A percentile compares a stretch with the other conserved stretches of the same genome.
Evolutionary conservation across 2,888 invertebrate genomes (phyloP).

Genomic region (Aspidiotus rigidus): DNA sequence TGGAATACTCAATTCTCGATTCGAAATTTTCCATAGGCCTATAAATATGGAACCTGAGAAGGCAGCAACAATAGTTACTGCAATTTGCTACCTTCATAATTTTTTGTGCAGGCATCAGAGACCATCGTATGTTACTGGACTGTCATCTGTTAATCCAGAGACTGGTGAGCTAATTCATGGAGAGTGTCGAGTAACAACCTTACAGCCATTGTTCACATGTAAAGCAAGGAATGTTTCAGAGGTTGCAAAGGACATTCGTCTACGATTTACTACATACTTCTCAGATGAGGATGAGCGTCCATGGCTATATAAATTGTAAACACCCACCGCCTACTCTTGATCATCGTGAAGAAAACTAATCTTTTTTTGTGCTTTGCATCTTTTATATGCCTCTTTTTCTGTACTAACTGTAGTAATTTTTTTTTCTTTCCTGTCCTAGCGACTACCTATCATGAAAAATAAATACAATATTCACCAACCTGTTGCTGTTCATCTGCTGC

Average conservation of each 20-base stretch:
- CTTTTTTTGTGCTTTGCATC: too few species aligned
- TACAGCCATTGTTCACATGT: not conserved
- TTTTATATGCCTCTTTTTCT: not conserved
- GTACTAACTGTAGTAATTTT: not conserved
- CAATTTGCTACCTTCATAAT: not conserved
- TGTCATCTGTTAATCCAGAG: not conserved
- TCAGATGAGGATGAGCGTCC: too few species aligned
- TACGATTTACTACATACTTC: too few species aligned
- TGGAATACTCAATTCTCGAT: slow-evolving; percentile 4
- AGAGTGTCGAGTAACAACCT: not conserved
- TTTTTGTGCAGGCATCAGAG: not conserved
- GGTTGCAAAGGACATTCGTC: too few species aligned
- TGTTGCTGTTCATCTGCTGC: too few species aligned
- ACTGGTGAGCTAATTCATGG: not conserved
- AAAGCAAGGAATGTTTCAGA: too few species aligned
- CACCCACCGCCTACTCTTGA: too few species aligned
- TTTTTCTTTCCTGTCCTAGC: not conserved
- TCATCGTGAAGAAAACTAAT: too few species aligned
- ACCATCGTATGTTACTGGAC: not conserved
- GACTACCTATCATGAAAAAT: too few species aligned
- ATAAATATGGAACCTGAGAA: not conserved
- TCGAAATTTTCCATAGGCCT: not conserved
- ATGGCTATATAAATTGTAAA: too few species aligned
- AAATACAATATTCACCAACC: too few species aligned
- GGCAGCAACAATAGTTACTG: not conserved